A percentile compares a stretch with the other conserved stretches of the same genome.
These are phyloP conservation scores for Percopsis transmontana DNA, from an alignment of 2,113 vertebrate species.

Conservation along the genomic window DNA sequence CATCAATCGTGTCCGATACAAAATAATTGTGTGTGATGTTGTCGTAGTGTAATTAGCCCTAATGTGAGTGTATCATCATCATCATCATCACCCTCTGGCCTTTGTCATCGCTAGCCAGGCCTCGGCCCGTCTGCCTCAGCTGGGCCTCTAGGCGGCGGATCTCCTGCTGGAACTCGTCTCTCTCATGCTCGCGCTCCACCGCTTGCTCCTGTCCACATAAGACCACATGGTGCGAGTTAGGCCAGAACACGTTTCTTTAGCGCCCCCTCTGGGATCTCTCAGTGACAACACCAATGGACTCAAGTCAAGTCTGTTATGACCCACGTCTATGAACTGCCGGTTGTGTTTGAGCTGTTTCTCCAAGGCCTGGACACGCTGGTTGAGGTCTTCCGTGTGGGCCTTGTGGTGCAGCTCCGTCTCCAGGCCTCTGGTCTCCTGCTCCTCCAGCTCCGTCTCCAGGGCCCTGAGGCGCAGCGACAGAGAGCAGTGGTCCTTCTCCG, in stretches of 20 bases:
- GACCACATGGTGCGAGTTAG: background rate
- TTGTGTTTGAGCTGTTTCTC: conserved; percentile 92
- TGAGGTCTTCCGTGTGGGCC: conserved; percentile 80
- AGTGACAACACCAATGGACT: background rate
- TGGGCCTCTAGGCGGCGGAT: conserved; percentile 88
- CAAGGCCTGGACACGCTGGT: conserved; percentile 85
- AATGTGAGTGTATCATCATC: too few relatives aligned
- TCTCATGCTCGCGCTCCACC: conserved; percentile 90
- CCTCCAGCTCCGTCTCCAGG: conserved; percentile 89
- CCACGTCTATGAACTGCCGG: conserved; percentile 94
- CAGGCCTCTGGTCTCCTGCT: conserved; percentile 81
- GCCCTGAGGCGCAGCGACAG: conserved; percentile 80
- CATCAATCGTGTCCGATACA: too few relatives aligned
- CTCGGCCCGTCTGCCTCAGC: conserved; percentile 75
- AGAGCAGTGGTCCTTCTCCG: conserved; percentile 84
- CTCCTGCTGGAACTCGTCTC: conserved; percentile 97
- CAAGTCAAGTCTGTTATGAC: conserved; percentile 10
- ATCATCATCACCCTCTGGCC: conserved; percentile 69
- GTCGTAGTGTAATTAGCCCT: too few relatives aligned
- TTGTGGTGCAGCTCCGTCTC: conserved; percentile 78
- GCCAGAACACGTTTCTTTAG: too few relatives aligned
- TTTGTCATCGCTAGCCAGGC: conserved; percentile 57
- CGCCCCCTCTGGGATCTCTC: too few relatives aligned
- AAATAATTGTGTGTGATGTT: too few relatives aligned
- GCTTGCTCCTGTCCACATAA: conserved; percentile 85